Evolutionary conservation across 2,888 invertebrate species (phyloP).

Genomic region (Dasysyrphus tricinctus): DNA sequence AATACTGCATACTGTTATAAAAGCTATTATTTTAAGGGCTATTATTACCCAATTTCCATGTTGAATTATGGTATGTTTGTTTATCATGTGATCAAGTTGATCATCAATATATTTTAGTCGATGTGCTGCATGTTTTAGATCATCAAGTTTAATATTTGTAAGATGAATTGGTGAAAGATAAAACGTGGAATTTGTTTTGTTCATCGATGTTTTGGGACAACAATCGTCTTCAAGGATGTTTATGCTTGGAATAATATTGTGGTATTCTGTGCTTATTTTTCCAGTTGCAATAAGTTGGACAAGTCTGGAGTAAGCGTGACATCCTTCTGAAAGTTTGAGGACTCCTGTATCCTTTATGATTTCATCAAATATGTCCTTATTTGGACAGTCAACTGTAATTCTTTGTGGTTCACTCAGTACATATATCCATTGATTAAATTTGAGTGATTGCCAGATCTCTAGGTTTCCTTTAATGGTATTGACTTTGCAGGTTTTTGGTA

Average conservation of each 20-base stretch:
- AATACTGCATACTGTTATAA: background rate
- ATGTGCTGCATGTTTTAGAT: slow-evolving; percentile 11
- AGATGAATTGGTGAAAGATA: slow-evolving; percentile 2
- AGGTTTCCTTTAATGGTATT: slow-evolving; percentile 1
- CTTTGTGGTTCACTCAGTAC: slow-evolving; percentile 25
- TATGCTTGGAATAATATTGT: background rate
- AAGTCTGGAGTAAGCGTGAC: slow-evolving; percentile 5
- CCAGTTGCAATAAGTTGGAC: slow-evolving; percentile 1
- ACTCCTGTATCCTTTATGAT: slow-evolving; percentile 15
- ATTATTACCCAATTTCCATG: background rate
- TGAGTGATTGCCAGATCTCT: slow-evolving; percentile 15
- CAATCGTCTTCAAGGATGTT: slow-evolving; percentile 3
- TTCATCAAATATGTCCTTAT: slow-evolving; percentile 15
- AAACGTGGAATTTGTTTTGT: background rate
- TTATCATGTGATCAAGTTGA: background rate
- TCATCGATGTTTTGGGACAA: background rate
- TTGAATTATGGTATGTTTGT: background rate
- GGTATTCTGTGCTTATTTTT: slow-evolving; percentile 1
- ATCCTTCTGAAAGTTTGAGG: background rate
- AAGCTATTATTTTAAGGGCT: background rate
- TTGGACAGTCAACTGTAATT: slow-evolving; percentile 14
- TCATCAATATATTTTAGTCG: slow-evolving; percentile 4
- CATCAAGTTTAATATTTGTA: slow-evolving; percentile 9
- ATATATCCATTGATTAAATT: slow-evolving; percentile 24
- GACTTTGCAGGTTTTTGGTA: slow-evolving; percentile 17